Percentiles rank a stretch among this genome's conserved stretches.
phyloP scores from a whole-genome alignment of 2,113 vertebrate species.

The Uria aalge region DNA sequence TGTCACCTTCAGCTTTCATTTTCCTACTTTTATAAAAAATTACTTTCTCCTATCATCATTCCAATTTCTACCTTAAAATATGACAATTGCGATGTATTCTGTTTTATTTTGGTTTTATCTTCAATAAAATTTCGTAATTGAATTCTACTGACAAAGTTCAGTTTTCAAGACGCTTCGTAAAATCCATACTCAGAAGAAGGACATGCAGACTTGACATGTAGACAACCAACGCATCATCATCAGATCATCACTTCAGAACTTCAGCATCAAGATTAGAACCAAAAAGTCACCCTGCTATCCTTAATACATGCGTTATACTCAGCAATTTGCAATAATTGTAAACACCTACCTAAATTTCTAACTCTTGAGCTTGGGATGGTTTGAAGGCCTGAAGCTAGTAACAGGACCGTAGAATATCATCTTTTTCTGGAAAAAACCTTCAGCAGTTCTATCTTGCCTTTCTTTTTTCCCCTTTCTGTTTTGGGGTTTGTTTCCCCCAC shows the following conservation, averaged over 20 bases:
- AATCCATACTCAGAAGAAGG: not conserved
- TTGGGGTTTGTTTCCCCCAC: not conserved
- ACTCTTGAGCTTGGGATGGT: not conserved
- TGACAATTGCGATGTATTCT: not conserved
- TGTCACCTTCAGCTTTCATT: not conserved
- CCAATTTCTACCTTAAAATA: not conserved
- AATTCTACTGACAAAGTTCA: not conserved
- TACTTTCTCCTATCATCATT: not conserved
- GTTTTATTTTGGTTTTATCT: not conserved
- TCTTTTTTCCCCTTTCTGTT: not conserved
- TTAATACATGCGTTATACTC: not conserved
- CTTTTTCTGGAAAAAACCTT: not conserved
- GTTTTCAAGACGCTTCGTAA: not conserved
- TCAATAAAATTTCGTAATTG: not conserved
- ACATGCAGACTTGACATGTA: not conserved
- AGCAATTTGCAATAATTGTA: not conserved
- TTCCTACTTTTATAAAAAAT: not conserved
- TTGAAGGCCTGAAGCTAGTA: not conserved
- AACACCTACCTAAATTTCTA: not conserved
- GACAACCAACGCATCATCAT: not conserved
- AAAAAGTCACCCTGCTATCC: not conserved
- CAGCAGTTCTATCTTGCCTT: not conserved
- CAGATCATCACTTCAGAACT: not conserved
- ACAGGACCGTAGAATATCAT: not conserved
- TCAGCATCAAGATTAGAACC: not conserved